phyloP scores from a whole-genome alignment of 2,888 invertebrate species.

The Himalopsyche anomala region DNA sequence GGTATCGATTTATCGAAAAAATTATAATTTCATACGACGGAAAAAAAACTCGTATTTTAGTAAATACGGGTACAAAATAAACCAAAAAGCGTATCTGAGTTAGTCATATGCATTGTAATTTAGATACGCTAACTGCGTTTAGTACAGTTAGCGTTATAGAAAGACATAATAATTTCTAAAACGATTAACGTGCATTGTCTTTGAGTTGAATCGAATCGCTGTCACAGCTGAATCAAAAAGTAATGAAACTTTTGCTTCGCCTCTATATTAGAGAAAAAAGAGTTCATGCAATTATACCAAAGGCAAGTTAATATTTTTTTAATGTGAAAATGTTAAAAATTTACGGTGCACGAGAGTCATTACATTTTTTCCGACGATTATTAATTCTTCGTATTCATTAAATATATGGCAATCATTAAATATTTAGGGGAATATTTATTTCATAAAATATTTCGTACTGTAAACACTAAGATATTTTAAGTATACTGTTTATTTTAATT shows the following conservation, averaged over 20 bases:
- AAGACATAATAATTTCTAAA: too few species aligned
- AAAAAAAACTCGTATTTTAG: too few species aligned
- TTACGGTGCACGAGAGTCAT: not conserved
- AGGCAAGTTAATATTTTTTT: not conserved
- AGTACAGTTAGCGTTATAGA: too few species aligned
- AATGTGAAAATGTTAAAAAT: conserved; percentile 30
- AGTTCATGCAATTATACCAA: conserved; percentile 23
- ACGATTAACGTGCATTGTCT: too few species aligned
- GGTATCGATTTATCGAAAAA: too few species aligned
- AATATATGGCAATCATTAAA: not conserved
- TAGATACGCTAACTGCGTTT: too few species aligned
- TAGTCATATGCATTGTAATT: too few species aligned
- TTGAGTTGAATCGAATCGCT: too few species aligned
- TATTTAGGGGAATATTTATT: not conserved
- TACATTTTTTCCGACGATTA: not conserved
- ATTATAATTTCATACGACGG: too few species aligned
- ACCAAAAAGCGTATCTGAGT: too few species aligned
- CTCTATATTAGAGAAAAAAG: not conserved
- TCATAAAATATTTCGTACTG: not conserved
- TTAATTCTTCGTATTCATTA: not conserved
- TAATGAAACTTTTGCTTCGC: not conserved
- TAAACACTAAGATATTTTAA: not conserved
- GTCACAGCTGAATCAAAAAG: not conserved
- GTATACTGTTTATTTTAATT: not conserved
- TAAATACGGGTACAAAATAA: too few species aligned